Conservation (phyloP, 2,888 invertebrate genomes). For the Andrena camellia region DNA sequence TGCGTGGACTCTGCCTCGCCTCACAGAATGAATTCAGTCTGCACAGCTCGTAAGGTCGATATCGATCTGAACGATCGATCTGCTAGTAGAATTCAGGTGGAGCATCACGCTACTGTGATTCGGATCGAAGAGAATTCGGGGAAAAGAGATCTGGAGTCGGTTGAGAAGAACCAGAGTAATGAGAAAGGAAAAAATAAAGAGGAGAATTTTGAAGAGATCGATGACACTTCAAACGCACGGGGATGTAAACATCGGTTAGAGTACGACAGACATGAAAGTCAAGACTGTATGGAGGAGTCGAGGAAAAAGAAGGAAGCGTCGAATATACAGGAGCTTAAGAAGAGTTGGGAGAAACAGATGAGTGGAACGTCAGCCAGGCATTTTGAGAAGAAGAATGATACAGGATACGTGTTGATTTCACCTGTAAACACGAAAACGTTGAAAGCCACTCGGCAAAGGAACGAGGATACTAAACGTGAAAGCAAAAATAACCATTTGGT, state of each 20-base stretch:
- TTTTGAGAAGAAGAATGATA: conserved; percentile 18
- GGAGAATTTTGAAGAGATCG: neutral
- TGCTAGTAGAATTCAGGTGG: neutral
- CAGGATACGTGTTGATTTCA: neutral
- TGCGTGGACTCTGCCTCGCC: conserved; percentile 51
- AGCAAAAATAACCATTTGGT: conserved; percentile 46
- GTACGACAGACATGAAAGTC: neutral
- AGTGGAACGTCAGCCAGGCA: conserved; percentile 35
- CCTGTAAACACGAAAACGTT: neutral
- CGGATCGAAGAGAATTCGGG: conserved; percentile 20
- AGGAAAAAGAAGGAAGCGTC: conserved; percentile 60
- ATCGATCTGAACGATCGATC: conserved; percentile 11
- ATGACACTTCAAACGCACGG: neutral
- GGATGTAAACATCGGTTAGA: neutral
- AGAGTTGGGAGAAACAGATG: conserved; percentile 82
- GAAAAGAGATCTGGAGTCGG: neutral
- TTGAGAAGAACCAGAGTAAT: neutral
- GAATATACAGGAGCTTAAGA: conserved; percentile 79
- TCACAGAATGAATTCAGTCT: conserved; percentile 59
- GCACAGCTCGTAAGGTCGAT: conserved; percentile 56
- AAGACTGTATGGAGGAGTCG: conserved; percentile 31
- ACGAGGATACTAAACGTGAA: conserved; percentile 22
- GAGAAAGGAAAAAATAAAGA: neutral
- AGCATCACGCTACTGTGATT: conserved; percentile 36
- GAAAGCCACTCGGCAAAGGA: conserved; percentile 9